Evolutionary conservation across 2,797 vertebrate genomes (phyloP).

Genomic region (Erpetoichthys calabaricus): DNA sequence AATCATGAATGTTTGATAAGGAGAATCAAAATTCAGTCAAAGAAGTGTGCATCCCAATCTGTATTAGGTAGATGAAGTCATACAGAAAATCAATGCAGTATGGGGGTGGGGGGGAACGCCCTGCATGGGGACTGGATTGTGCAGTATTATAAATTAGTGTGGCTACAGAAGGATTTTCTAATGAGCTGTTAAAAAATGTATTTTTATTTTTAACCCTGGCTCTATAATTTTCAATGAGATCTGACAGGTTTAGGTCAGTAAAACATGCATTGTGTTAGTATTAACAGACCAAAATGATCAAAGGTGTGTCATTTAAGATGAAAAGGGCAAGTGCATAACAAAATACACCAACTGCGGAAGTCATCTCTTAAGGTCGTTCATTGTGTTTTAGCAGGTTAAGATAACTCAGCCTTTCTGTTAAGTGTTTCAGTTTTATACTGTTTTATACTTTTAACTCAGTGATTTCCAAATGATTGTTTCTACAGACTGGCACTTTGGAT

Average conservation of each 20-base stretch:
- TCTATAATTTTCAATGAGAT: constrained; percentile 1
- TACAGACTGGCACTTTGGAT: no score
- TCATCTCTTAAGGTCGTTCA: neutral
- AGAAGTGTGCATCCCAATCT: constrained; percentile 59
- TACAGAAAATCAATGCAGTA: constrained; percentile 90
- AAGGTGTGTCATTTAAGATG: neutral
- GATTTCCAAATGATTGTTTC: no score
- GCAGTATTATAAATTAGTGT: constrained; percentile 38
- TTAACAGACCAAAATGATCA: constrained; percentile 2
- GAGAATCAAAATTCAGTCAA: constrained; percentile 47
- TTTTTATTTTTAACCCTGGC: constrained; percentile 24
- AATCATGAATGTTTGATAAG: constrained; percentile 66
- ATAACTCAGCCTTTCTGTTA: neutral
- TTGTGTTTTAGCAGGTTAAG: neutral
- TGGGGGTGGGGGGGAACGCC: constrained; percentile 62
- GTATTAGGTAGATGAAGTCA: constrained; percentile 93
- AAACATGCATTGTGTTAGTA: neutral
- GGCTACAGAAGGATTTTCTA: constrained; percentile 41
- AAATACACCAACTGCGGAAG: neutral
- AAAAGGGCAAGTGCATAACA: neutral
- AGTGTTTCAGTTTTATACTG: no score
- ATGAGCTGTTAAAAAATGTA: constrained; percentile 37
- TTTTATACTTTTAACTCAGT: no score
- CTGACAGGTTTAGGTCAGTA: neutral
- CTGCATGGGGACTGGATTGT: constrained; percentile 50